phyloP scores from a whole-genome alignment of 2,888 invertebrate genomes.

The Parasteatoda lunata region DNA sequence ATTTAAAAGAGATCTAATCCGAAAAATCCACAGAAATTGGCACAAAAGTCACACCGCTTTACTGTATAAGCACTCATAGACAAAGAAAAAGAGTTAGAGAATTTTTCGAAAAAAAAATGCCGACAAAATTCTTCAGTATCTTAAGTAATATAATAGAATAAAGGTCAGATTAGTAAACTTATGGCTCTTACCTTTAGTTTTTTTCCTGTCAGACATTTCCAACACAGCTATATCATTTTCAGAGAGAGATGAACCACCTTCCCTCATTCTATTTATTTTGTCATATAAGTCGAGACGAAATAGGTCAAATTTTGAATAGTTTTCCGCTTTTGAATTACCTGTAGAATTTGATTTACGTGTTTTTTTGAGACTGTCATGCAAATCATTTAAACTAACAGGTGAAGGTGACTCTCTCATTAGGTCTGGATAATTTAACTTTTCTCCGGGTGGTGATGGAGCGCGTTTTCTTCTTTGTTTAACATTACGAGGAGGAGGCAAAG shows the following conservation, averaged over 20 bases:
- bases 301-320: slow-evolving; percentile 63
- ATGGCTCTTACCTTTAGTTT: slow-evolving; percentile 24
- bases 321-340: slow-evolving; percentile 4
- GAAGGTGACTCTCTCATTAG: slow-evolving; percentile 34
- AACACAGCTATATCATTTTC: slow-evolving; percentile 46
- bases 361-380: slow-evolving; percentile 34
- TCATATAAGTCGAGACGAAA: slow-evolving; percentile 66
- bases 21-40: too few relatives aligned
- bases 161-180: too few relatives aligned
- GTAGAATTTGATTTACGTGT: slow-evolving; percentile 10
- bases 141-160: too few relatives aligned
- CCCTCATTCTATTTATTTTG: slow-evolving; percentile 55
- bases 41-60: too few relatives aligned
- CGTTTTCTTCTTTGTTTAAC: slow-evolving; percentile 48
- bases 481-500: slow-evolving; percentile 58
- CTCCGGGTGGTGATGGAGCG: slow-evolving; percentile 62
- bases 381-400: slow-evolving; percentile 39
- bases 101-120: too few relatives aligned
- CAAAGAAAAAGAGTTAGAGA: too few relatives aligned
- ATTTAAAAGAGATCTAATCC: too few relatives aligned
- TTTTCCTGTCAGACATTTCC: slow-evolving; percentile 40
- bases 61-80: too few relatives aligned
- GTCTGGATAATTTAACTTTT: not conserved
- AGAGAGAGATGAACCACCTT: not conserved
- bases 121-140: too few relatives aligned